Percentiles rank a stretch among this genome's conserved stretches.
phyloP scores from a whole-genome alignment of 2,888 invertebrate genomes.

The Eristalis intricaria region DNA sequence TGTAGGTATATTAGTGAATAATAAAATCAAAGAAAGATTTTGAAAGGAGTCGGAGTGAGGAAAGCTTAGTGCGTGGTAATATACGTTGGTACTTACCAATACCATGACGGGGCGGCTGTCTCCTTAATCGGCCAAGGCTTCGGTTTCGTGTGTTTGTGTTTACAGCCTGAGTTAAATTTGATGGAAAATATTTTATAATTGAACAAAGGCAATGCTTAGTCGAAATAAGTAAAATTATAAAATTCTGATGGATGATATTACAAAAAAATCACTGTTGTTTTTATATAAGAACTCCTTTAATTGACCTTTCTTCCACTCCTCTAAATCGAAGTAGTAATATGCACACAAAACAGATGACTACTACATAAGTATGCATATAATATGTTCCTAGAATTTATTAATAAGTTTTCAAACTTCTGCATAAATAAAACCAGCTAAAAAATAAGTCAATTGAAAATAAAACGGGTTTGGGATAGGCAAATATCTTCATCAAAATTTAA shows the following conservation, averaged over 20 bases:
- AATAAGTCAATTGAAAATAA: background rate
- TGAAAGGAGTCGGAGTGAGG: background rate
- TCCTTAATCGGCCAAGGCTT: conserved; percentile 82
- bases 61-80: background rate
- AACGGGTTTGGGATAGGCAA: background rate
- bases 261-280: background rate
- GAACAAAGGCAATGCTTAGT: conserved; percentile 63
- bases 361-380: background rate
- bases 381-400: background rate
- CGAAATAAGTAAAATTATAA: conserved; percentile 36
- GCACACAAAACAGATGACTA: background rate
- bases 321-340: background rate
- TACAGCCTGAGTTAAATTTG: conserved; percentile 81
- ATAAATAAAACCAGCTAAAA: background rate
- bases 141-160: conserved; percentile 82
- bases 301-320: conserved; percentile 32
- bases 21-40: background rate
- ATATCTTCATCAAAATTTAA: background rate
- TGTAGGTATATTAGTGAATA: background rate
- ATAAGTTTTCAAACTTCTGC: background rate
- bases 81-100: conserved; percentile 79
- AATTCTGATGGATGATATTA: conserved; percentile 29
- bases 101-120: conserved; percentile 82
- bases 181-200: conserved; percentile 71
- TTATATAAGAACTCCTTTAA: conserved; percentile 9